A percentile compares a stretch with the other conserved stretches of the same genome.
These are phyloP conservation scores for Sycophila sp. DNA, from an alignment of 1,140 invertebrate genomes.

Conservation along the genomic window DNA sequence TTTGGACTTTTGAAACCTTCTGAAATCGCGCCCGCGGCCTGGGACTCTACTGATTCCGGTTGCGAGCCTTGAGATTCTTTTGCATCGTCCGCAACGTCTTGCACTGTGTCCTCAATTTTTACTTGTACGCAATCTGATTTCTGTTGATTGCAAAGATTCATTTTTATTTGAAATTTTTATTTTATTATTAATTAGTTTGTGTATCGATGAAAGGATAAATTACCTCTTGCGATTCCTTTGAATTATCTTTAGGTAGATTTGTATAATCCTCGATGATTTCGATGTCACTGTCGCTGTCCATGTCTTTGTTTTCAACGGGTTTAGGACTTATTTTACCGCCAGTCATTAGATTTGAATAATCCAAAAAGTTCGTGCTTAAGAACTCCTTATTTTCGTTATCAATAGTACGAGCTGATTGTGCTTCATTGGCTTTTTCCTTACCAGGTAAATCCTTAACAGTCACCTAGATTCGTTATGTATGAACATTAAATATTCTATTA, in stretches of 20 bases:
- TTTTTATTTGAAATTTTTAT: neutral
- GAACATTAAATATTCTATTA: neutral
- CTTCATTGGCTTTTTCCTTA: neutral
- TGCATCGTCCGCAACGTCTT: neutral
- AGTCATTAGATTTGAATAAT: conserved; percentile 50
- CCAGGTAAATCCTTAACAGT: neutral
- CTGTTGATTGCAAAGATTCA: neutral
- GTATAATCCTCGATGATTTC: conserved; percentile 54
- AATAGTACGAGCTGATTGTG: neutral
- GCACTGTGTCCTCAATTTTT: neutral
- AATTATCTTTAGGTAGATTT: neutral
- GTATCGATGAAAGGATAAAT: no score
- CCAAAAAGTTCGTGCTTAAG: conserved; percentile 55
- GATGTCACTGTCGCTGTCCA: conserved; percentile 52
- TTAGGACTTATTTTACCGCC: conserved; percentile 23
- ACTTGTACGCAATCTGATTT: no score
- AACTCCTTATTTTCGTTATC: conserved; percentile 46
- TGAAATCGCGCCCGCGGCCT: no score
- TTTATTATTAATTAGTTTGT: no score
- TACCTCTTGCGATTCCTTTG: no score
- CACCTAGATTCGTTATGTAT: no score
- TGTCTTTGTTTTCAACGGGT: neutral
- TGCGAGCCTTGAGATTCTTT: neutral
- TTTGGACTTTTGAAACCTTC: no score
- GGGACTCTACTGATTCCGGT: neutral